Conservation (phyloP, 2,888 invertebrate genomes). For the Neoitamus cyanurus region DNA sequence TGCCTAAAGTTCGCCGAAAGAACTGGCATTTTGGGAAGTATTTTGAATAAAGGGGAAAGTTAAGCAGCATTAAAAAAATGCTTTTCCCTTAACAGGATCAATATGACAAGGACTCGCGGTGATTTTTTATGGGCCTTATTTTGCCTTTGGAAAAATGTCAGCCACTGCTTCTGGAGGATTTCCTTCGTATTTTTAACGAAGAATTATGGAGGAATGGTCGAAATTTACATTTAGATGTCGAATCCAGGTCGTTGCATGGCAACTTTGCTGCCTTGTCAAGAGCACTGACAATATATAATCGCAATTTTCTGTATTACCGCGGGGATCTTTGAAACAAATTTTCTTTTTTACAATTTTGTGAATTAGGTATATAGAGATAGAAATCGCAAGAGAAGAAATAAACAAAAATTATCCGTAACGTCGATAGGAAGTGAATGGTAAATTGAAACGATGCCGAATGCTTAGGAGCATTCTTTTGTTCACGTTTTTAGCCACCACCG, state of each 20-base stretch:
- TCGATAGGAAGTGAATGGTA: no score
- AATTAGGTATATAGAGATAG: background rate
- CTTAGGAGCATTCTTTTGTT: no score
- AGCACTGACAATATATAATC: background rate
- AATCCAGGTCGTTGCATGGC: background rate
- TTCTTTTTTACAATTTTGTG: background rate
- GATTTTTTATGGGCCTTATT: background rate
- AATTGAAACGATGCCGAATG: no score
- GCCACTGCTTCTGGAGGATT: background rate
- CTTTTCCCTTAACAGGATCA: background rate
- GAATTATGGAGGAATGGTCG: background rate
- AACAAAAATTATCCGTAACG: no score
- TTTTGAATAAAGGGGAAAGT: slow-evolving; percentile 1
- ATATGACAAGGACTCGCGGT: background rate
- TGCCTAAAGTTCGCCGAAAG: background rate
- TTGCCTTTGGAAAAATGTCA: background rate
- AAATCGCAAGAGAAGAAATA: background rate
- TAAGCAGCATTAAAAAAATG: background rate
- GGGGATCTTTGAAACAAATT: background rate
- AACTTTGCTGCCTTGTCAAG: background rate
- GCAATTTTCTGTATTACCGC: background rate
- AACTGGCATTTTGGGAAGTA: background rate
- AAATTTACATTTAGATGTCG: background rate
- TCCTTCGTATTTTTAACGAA: background rate
- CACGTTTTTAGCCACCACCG: no score